Percentiles rank a stretch among this genome's conserved stretches.
These are phyloP conservation scores for Melanerpes formicivorus DNA, from an alignment of 2,113 vertebrate species.

Conservation along the genomic window DNA sequence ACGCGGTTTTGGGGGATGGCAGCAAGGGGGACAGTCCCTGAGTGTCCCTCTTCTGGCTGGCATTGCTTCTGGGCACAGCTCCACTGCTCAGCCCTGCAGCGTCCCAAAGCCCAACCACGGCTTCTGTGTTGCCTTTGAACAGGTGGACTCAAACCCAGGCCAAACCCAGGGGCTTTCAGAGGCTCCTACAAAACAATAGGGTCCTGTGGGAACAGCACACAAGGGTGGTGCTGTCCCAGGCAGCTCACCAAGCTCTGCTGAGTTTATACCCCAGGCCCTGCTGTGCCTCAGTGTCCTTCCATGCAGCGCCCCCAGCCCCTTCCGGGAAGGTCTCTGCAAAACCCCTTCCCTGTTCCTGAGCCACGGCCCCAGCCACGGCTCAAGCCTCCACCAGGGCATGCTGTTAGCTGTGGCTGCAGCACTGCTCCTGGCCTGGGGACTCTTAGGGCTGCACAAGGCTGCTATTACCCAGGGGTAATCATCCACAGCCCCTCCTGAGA, in stretches of 20 bases:
- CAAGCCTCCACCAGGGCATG: not conserved
- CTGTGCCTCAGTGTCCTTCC: not conserved
- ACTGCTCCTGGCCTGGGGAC: not conserved
- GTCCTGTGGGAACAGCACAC: not conserved
- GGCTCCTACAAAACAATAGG: not conserved
- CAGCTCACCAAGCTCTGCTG: accelerated
- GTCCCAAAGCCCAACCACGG: not conserved
- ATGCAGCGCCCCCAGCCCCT: accelerated
- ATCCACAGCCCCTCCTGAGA: not conserved
- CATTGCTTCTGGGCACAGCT: not conserved
- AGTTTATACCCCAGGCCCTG: accelerated
- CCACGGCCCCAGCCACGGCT: not conserved
- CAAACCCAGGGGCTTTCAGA: not conserved
- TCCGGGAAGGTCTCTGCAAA: not conserved
- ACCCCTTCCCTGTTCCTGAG: not conserved
- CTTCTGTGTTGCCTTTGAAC: not conserved
- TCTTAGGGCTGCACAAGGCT: slow-evolving; percentile 18
- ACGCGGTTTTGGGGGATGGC: not conserved
- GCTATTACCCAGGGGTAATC: not conserved
- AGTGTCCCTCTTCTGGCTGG: not conserved
- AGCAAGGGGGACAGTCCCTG: accelerated
- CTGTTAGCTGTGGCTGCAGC: not conserved
- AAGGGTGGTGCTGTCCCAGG: accelerated
- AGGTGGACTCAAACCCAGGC: accelerated
- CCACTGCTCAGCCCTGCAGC: not conserved